Percentiles rank a stretch among this genome's conserved stretches.
These are phyloP conservation scores for Hemistola chrysoprasaria DNA, from an alignment of 2,888 invertebrate species.

Conservation along the genomic window DNA sequence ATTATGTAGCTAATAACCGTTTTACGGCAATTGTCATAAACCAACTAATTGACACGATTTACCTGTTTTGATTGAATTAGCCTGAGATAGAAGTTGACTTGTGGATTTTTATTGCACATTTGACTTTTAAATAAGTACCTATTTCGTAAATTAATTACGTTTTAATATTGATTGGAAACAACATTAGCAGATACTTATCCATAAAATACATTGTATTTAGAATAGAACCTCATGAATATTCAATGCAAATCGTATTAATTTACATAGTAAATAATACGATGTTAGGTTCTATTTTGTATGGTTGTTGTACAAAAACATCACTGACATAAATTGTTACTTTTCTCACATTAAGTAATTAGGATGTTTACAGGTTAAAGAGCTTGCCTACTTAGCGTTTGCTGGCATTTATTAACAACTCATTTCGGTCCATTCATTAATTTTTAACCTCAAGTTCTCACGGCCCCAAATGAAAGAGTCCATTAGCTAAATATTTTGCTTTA, in stretches of 20 bases:
- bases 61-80: constrained; percentile 26
- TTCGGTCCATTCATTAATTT: constrained; percentile 25
- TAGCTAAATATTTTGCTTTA: constrained; percentile 37
- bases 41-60: constrained; percentile 18
- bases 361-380: constrained; percentile 11
- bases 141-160: constrained; percentile 25
- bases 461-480: constrained; percentile 25
- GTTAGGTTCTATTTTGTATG: no score
- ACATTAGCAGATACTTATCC: constrained; percentile 3
- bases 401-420: constrained; percentile 26
- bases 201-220: constrained; percentile 1
- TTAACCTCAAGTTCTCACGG: constrained; percentile 31
- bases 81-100: constrained; percentile 9
- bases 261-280: constrained; percentile 1
- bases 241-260: no score
- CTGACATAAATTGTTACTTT: constrained; percentile 5
- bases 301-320: no score
- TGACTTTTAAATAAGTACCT: constrained; percentile 30
- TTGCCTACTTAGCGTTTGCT: constrained; percentile 25
- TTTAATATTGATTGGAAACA: constrained; percentile 1
- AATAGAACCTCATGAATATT: background rate
- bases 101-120: constrained; percentile 27
- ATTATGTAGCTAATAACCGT: constrained; percentile 21
- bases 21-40: constrained; percentile 30
- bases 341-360: constrained; percentile 18